Base-by-base conservation (phyloP, 2,888 invertebrate species). In the Coleophora deauratella region DNA sequence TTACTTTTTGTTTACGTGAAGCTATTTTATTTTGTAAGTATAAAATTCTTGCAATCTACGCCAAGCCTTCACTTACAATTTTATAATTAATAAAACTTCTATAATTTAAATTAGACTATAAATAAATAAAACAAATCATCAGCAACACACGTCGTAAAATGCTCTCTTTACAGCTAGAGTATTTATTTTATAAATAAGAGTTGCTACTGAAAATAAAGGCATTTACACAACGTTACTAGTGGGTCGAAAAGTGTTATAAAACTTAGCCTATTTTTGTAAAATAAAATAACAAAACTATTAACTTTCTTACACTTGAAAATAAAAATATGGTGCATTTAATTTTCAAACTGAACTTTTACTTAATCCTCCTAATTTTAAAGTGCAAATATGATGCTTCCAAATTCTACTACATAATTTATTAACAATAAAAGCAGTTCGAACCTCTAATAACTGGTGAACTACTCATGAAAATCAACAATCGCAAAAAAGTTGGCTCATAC, bases 11-110 rank as follows among this genome's bases (percentile, higher is more conserved):
- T 57, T 55, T 53, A 54, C 52, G 47, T 61, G 63, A 68, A 71
- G 71, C 66, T 50, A 46, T 59, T 56, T 52, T 56, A n/a, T n/a
- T n/a, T n/a, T n/a, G n/a, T n/a, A n/a, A n/a, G 59, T 69, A 66
- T 57, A 62, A 66, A 67, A 66, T 46, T 46, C 54, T 47, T 52
- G 43, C 59, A 51, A 46, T 45, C 55, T 54, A 59, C 51, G 40
- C 45, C 54, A 59, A 63, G 58, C 64, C 44, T 55, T 51, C 57
- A 52, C 54, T 56, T 58, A 64, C 42, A 56, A 56, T 57, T 61
- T 61, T 60, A 51, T 51, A 21, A 21, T 21, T 21, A 21, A 21
- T 51, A 51, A 42, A 40, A 44, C 35, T 42, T 38, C 39, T 30
- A 21, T 31, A 10, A 11, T 9, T 33, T 37, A 33, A 33, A 40